A percentile compares a stretch with the other conserved stretches of the same genome.
Evolutionary conservation across 2,797 vertebrate species (phyloP).

Genomic region (Halcyon leucocephala): DNA sequence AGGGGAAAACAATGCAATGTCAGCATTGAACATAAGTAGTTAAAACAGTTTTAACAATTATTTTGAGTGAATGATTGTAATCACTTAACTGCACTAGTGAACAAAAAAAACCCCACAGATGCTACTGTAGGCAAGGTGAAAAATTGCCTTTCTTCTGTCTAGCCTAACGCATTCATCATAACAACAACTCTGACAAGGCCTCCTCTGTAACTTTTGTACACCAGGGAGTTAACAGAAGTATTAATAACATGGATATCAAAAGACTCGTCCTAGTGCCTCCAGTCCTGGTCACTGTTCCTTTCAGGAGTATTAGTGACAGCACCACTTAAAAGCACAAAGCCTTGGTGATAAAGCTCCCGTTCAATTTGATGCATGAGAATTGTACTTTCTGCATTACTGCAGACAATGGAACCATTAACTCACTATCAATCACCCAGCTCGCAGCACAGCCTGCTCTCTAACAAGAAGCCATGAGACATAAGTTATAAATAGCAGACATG

Average conservation of each 20-base stretch:
- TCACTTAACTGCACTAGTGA: not conserved
- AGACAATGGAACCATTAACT: constrained; percentile 65
- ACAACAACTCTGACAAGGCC: not conserved
- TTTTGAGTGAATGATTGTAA: not conserved
- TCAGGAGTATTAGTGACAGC: not conserved
- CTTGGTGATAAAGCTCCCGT: not conserved
- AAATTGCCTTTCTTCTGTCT: not conserved
- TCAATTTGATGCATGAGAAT: constrained; percentile 46
- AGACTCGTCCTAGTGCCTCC: too few species aligned
- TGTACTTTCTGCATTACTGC: constrained; percentile 47
- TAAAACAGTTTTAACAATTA: not conserved
- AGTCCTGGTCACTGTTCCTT: not conserved
- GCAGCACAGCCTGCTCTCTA: not conserved
- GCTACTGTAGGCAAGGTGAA: not conserved
- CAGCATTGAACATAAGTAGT: not conserved
- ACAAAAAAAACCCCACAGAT: not conserved
- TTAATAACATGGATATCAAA: not conserved
- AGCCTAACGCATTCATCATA: not conserved
- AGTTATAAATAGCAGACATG: constrained; percentile 53
- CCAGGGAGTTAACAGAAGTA: not conserved
- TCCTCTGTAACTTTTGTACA: not conserved
- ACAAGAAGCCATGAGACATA: constrained; percentile 31
- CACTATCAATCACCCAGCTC: not conserved
- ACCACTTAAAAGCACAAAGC: constrained; percentile 17
- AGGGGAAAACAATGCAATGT: not conserved